phyloP scores from a whole-genome alignment of 2,113 vertebrate species.

The Amazona guildingii region DNA sequence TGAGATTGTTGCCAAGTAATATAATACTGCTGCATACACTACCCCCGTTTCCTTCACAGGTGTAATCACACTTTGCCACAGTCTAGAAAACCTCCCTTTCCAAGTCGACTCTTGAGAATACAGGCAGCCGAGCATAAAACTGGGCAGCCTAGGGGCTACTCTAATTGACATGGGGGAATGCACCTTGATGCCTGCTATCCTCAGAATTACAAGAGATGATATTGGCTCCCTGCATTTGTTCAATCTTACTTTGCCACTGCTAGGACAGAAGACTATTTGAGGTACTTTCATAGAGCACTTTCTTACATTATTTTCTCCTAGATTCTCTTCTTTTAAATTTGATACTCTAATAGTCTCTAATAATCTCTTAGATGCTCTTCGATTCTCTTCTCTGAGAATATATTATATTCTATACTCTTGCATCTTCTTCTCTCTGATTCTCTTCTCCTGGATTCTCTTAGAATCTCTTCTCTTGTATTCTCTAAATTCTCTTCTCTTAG shows the following conservation, averaged over 20 bases:
- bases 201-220: not conserved
- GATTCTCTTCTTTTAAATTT: too few species aligned
- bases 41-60: not conserved
- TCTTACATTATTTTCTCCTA: too few species aligned
- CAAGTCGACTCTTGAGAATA: not conserved
- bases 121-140: not conserved
- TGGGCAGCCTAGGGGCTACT: not conserved
- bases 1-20: not conserved
- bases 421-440: not conserved
- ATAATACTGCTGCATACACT: fast-evolving
- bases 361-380: too few species aligned
- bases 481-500: not conserved
- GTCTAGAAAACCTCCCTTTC: not conserved
- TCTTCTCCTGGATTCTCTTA: not conserved
- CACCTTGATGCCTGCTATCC: not conserved
- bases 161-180: not conserved
- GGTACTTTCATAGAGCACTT: not conserved
- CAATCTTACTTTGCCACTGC: not conserved
- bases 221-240: not conserved
- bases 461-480: too few species aligned
- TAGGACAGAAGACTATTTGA: not conserved
- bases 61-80: not conserved
- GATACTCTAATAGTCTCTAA: too few species aligned
- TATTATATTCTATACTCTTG: too few species aligned
- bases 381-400: too few species aligned